Base-by-base conservation (phyloP, 2,888 invertebrate species). In the Agrochola litura region DNA sequence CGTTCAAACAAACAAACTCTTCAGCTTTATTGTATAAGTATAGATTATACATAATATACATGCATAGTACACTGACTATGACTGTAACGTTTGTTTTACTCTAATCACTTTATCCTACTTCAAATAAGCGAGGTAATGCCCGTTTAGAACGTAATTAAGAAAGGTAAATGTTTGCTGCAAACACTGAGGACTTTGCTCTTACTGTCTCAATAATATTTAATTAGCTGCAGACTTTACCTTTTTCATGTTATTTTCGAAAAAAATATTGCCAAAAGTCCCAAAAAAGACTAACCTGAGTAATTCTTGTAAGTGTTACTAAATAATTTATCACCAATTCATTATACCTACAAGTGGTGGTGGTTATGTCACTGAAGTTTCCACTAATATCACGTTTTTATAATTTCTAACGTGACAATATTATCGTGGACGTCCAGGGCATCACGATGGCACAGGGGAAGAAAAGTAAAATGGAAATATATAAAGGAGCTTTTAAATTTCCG, bases 91-190 rank as follows among this genome's bases (percentile, higher is more conserved):
- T 85, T 81, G 65, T 66, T 71, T 77, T 52, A n/a, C 77, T 77
- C 22, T 86, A 72, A 83, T 74, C 83, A 66, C 77, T 82, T 82
- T 82, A 83, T 82, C 65, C 86, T 77, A 82, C 63, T 54, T 64
- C 86, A 83, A 86, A 82, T 83, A 82, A 63, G 61, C 73, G 72
- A 77, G 63, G 58, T 77, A 73, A 83, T 86, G 72, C 63, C 63
- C 63, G 63, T 72, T 85, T 66, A 85, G 71, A 61, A 83, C n/a
- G 54, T 70, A 54, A 80, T 71, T 71, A 74, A 49, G 66, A 14
- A 71, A 74, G 41, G 76, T 83, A 86, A 87, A 85, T 74, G 52
- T 82, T 83, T 52, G 75, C 60, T 61, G 54, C 49, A 71, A 85
- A 85, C 58, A 70, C 10, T 1, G 65, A 43, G 61, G 52, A 25